Evolutionary conservation across 2,113 vertebrate genomes (phyloP).

Genomic region (Acrocephalus arundinaceus): DNA sequence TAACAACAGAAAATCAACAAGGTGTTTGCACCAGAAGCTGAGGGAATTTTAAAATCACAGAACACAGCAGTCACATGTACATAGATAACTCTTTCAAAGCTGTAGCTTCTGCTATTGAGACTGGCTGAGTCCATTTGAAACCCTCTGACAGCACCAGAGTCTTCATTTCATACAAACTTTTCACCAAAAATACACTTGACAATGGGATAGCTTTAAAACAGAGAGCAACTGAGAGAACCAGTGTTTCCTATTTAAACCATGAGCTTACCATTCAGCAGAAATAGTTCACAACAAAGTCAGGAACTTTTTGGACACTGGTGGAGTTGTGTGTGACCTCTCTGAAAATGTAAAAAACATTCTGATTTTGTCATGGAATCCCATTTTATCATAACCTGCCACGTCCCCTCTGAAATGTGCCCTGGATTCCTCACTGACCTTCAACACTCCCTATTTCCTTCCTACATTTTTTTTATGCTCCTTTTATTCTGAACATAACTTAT

Average conservation of each 20-base stretch:
- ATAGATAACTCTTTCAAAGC: background rate
- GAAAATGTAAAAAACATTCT: background rate
- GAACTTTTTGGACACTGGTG: background rate
- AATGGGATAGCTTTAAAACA: background rate
- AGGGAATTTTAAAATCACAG: background rate
- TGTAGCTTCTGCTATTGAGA: background rate
- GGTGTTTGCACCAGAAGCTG: background rate
- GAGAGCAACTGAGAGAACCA: background rate
- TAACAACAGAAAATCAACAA: background rate
- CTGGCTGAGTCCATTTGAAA: background rate
- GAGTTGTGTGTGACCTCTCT: background rate
- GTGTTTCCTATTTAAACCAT: background rate
- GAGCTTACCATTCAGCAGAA: background rate
- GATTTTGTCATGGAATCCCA: background rate
- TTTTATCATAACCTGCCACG: background rate
- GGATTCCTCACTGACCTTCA: background rate
- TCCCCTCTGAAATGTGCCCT: background rate
- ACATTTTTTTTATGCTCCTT: background rate
- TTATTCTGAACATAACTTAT: background rate
- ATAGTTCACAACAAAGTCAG: background rate
- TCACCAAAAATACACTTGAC: background rate
- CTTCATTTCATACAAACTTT: background rate
- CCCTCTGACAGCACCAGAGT: background rate
- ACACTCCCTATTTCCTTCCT: background rate
- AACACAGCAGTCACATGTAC: background rate